These are phyloP conservation scores for Cantharis flavilabris DNA, from an alignment of 2,888 invertebrate species.

Conservation along the genomic window DNA sequence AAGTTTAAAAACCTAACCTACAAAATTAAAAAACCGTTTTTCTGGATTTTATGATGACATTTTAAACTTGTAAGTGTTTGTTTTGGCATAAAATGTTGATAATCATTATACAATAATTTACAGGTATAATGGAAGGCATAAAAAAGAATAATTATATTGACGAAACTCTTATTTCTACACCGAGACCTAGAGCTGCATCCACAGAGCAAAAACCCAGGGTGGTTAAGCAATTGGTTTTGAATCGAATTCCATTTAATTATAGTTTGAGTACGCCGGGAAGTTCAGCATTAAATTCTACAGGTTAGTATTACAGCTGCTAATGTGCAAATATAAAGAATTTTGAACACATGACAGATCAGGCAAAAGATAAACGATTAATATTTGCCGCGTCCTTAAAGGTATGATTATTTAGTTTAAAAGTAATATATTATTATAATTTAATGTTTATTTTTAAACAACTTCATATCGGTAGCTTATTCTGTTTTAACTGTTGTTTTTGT, in stretches of 20 bases:
- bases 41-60: background rate
- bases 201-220: constrained; percentile 50
- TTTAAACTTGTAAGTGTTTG: background rate
- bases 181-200: constrained; percentile 55
- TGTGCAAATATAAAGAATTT: background rate
- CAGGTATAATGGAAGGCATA: background rate
- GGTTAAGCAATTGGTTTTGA: constrained; percentile 17
- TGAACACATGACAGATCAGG: too few species aligned
- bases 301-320: background rate
- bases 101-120: background rate
- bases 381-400: too few species aligned
- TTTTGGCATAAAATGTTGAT: background rate
- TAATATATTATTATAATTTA: too few species aligned
- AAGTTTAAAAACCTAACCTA: background rate
- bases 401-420: too few species aligned
- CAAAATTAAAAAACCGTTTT: background rate
- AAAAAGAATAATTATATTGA: constrained; percentile 23
- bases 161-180: constrained; percentile 41
- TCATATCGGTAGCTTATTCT: too few species aligned
- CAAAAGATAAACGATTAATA: too few species aligned
- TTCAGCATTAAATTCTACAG: constrained; percentile 13
- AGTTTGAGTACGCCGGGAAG: background rate
- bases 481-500: too few species aligned
- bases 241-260: constrained; percentile 5
- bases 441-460: too few species aligned